Conservation (phyloP, 2,888 invertebrate species). For the Conistra vaccinii region DNA sequence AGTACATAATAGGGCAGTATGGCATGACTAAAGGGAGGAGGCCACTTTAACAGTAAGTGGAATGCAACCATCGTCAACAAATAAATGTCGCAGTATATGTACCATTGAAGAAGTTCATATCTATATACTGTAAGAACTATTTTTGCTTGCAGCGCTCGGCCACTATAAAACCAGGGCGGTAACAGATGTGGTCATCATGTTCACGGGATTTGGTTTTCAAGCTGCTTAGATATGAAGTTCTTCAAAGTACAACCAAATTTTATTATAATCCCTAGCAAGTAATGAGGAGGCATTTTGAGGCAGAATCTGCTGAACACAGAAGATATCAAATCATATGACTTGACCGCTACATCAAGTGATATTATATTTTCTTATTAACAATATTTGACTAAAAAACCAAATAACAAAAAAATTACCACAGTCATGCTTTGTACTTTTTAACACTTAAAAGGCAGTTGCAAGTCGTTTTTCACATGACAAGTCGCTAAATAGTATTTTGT, state of each 20-base stretch:
- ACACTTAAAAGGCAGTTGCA: background rate
- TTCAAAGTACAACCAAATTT: background rate
- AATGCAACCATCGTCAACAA: background rate
- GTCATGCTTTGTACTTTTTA: conserved; percentile 20
- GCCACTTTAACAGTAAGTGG: background rate
- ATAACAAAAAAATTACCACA: conserved; percentile 19
- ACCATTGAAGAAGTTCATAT: too few species aligned
- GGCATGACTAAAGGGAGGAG: background rate
- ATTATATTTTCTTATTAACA: conserved; percentile 2
- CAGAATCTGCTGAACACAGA: background rate
- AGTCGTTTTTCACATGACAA: conserved; percentile 20
- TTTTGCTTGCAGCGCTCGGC: too few species aligned
- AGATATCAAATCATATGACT: background rate
- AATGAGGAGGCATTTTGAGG: too few species aligned
- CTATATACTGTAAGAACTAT: too few species aligned
- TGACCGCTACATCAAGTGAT: background rate
- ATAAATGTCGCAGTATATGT: background rate
- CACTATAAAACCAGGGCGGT: too few species aligned
- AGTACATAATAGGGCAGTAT: background rate
- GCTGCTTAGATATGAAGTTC: too few species aligned
- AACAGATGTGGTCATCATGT: too few species aligned
- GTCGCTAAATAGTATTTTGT: conserved; percentile 5
- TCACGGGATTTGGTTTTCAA: too few species aligned
- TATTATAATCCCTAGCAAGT: background rate
- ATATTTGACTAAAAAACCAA: background rate